Conservation (phyloP, 2,797 vertebrate genomes). For the Silurus lanzhouensis region DNA sequence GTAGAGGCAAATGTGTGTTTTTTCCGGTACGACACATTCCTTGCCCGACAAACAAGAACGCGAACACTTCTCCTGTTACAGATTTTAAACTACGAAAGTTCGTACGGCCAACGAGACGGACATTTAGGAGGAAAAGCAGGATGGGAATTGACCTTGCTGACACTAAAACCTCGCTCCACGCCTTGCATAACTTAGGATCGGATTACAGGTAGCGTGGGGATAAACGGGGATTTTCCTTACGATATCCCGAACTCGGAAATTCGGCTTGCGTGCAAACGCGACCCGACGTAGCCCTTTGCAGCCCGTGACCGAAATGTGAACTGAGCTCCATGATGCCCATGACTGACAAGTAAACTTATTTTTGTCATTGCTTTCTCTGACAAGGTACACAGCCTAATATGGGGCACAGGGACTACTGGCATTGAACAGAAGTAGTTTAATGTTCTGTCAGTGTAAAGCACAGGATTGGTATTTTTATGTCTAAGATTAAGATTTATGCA, state of each 20-base stretch:
- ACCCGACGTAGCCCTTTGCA: not conserved
- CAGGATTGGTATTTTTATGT: not conserved
- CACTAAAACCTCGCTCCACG: not conserved
- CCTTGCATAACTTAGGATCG: not conserved
- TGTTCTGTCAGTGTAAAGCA: not conserved
- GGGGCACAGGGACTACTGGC: conserved; percentile 26
- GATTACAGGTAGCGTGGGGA: not conserved
- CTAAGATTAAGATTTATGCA: not conserved
- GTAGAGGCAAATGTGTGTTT: not conserved
- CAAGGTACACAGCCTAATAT: conserved; percentile 35
- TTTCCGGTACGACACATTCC: not conserved
- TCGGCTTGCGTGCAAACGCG: not conserved
- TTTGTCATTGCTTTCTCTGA: conserved; percentile 35
- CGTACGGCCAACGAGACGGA: too few relatives aligned
- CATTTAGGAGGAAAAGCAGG: too few relatives aligned
- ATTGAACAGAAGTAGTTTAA: conserved; percentile 1
- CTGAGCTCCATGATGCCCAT: conserved; percentile 23
- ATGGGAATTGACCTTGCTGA: not conserved
- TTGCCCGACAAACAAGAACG: not conserved
- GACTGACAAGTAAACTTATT: conserved; percentile 41
- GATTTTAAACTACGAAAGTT: not conserved
- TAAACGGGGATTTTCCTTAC: not conserved
- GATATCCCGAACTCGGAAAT: too few relatives aligned
- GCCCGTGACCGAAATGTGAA: not conserved
- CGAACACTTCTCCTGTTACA: too few relatives aligned